Evolutionary conservation across 2,113 vertebrate species (phyloP), one percentile per base, ranked within the genome.

Genomic region (Chloebia gouldiae): DNA sequence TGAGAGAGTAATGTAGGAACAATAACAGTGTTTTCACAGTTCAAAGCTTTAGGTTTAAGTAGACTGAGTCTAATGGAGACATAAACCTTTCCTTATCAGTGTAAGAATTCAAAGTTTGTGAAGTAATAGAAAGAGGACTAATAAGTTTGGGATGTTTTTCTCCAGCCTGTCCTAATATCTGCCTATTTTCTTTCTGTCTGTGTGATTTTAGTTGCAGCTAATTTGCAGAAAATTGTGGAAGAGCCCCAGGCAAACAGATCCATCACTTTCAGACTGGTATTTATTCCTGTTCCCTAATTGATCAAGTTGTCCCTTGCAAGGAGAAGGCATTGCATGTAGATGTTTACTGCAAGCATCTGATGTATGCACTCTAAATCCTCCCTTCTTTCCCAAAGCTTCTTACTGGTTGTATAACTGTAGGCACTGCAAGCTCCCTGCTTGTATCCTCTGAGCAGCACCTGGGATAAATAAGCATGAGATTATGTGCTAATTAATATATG

Each of bases 181-280:
- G 20, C 86, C 83, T 45, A 4, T 47, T 83, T 89, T 70, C 45
- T 83, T 53, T 20, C 3, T 94, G 49, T 98, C 92, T 96, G 63
- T 97, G 15, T 98, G 60, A 82, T 98, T 98, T 88, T 97, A 99
- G 99, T 99, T 98, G 99, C 99, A 97, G 99, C 99, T 96, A 99
- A 99, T 98, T 98, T 99, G 98, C 99, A 99, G 98, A 99, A 99
- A 98, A 99, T 99, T 98, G 99, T 99, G 77, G 99, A 99, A 94
- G 99, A 99, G 96, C 99, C 99, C 97, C 99, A 99, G 97, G 97
- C 98, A 92, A 99, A 99, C 97, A 98, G 98, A 98, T 99, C 99
- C 91, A 98, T 99, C 98, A 99, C 99, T 97, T 99, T 99, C 97
- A 99, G 98, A 97, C 98, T 99, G 99, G 99, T 99, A 98, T 98